These are phyloP conservation scores for Tiliqua scincoides DNA, from an alignment of 2,113 vertebrate genomes.

Conservation along the genomic window DNA sequence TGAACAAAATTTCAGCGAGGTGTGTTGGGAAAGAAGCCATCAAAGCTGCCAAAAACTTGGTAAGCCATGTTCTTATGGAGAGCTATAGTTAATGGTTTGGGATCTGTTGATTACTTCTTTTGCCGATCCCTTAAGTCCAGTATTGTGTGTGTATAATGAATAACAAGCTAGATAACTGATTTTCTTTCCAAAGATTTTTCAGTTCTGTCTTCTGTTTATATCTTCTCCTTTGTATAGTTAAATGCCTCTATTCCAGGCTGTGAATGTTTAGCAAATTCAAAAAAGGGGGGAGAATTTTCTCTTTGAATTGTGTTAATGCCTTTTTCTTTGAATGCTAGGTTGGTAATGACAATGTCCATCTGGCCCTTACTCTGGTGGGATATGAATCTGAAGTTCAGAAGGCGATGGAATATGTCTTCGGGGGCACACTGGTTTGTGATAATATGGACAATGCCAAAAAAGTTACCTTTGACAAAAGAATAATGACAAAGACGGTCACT, in stretches of 20 bases:
- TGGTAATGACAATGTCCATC: conserved; percentile 80
- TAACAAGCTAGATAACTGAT: neutral
- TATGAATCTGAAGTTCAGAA: conserved; percentile 90
- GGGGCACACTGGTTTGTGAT: conserved; percentile 88
- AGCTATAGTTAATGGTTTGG: neutral
- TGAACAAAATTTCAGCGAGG: conserved; percentile 92
- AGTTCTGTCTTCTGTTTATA: neutral
- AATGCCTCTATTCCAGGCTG: neutral
- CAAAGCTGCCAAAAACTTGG: conserved; percentile 84
- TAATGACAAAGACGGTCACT: conserved; percentile 91
- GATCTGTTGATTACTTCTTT: neutral
- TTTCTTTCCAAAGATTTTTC: neutral
- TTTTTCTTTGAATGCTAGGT: conserved; percentile 75
- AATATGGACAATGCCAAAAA: conserved; percentile 91
- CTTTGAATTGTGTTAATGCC: neutral
- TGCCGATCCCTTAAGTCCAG: neutral
- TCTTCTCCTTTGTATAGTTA: neutral
- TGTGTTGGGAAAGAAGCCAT: conserved; percentile 78
- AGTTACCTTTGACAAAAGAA: conserved; percentile 90
- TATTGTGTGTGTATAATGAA: neutral
- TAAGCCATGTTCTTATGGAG: conserved; percentile 67
- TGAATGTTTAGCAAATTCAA: neutral
- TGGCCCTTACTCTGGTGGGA: conserved; percentile 86
- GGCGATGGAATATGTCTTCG: conserved; percentile 97
- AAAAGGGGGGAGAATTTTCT: neutral